Conservation (phyloP, 2,888 invertebrate genomes). For the Unio pictorum region DNA sequence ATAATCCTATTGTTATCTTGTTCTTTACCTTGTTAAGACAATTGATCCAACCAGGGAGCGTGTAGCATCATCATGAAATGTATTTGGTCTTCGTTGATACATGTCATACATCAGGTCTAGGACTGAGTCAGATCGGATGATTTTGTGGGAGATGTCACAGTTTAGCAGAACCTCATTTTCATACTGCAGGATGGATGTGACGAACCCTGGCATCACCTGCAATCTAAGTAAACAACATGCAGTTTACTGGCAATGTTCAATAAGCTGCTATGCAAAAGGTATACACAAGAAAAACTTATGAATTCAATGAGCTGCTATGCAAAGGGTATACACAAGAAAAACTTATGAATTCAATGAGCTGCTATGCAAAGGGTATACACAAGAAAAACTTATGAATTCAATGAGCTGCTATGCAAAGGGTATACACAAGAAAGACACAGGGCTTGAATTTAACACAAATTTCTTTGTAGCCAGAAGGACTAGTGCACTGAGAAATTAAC, state of each 20-base stretch:
- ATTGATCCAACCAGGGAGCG: conserved; percentile 79
- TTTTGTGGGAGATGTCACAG: conserved; percentile 85
- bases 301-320: not conserved
- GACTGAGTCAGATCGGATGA: conserved; percentile 86
- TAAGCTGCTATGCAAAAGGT: not conserved
- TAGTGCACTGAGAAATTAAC: no score
- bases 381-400: no score
- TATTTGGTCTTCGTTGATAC: conserved; percentile 40
- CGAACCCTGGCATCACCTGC: conserved; percentile 65
- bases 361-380: no score
- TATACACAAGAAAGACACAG: no score
- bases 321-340: no score
- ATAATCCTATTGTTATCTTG: not conserved
- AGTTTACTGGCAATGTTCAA: no score
- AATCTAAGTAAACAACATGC: conserved; percentile 30
- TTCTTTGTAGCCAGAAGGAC: no score
- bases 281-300: not conserved
- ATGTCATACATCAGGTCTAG: conserved; percentile 76
- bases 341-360: no score
- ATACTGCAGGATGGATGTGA: conserved; percentile 62
- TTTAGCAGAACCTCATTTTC: conserved; percentile 59
- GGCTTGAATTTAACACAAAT: no score
- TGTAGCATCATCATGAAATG: conserved; percentile 74
- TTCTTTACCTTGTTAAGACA: conserved; percentile 79
- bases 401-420: no score